Evolutionary conservation across 92 coral and sea anemone species (phyloP).

Genomic region (Diadumene lineata): DNA sequence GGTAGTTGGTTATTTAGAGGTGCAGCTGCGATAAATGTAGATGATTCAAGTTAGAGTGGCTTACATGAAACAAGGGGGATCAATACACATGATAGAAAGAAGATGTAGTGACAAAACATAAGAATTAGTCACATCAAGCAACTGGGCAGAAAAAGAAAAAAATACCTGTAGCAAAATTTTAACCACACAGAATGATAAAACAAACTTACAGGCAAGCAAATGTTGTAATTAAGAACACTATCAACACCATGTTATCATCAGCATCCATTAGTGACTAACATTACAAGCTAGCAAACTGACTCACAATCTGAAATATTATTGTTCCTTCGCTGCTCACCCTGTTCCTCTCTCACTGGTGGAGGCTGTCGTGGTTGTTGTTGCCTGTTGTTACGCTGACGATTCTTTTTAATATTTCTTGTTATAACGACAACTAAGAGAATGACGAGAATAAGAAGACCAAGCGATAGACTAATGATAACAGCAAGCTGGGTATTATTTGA

Average conservation of each 20-base stretch:
- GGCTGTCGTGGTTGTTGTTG: slow-evolving; percentile 34
- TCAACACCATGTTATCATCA: no score
- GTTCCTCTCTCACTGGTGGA: slow-evolving; percentile 21
- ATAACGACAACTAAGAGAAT: slow-evolving; percentile 68
- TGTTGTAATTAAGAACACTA: background rate
- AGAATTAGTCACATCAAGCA: no score
- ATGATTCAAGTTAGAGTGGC: background rate
- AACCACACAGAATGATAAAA: no score
- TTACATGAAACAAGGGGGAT: background rate
- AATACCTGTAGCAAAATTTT: no score
- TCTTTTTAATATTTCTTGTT: slow-evolving; percentile 69
- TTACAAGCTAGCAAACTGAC: slow-evolving; percentile 3
- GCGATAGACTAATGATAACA: slow-evolving; percentile 74
- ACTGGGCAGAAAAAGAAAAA: no score
- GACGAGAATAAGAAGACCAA: slow-evolving; percentile 79
- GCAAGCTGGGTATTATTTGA: slow-evolving; percentile 78
- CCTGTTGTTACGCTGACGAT: slow-evolving; percentile 16
- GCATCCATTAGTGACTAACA: background rate
- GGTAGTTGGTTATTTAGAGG: slow-evolving; percentile 76
- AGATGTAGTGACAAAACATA: no score
- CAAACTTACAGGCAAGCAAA: no score
- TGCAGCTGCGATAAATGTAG: slow-evolving; percentile 40
- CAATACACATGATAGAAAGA: no score
- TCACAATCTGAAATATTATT: slow-evolving; percentile 44
- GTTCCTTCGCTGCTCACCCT: slow-evolving; percentile 41